A percentile compares a stretch with the other conserved stretches of the same genome.
Evolutionary conservation across 2,113 vertebrate species (phyloP).

Genomic region (Equus quagga): DNA sequence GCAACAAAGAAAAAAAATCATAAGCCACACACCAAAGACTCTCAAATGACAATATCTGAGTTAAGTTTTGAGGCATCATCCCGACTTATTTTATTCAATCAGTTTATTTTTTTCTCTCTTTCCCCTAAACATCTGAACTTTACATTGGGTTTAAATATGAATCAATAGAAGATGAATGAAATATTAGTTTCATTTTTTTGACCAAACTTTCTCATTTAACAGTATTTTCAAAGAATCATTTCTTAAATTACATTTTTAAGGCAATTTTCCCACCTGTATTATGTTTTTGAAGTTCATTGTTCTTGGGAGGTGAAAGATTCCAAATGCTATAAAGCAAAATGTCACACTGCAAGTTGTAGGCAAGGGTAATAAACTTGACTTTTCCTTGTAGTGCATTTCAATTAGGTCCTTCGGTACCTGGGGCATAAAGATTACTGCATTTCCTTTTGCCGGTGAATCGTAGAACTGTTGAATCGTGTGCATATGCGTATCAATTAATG

Average conservation of each 20-base stretch:
- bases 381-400: constrained; percentile 80
- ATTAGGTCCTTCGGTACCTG: constrained; percentile 20
- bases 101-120: constrained; percentile 31
- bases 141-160: constrained; percentile 81
- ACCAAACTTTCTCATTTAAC: constrained; percentile 75
- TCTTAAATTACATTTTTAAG: constrained; percentile 87
- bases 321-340: constrained; percentile 82
- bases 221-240: constrained; percentile 81
- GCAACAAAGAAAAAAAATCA: background rate
- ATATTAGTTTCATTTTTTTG: constrained; percentile 82
- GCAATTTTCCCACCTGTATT: constrained; percentile 72
- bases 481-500: background rate
- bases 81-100: constrained; percentile 78
- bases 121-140: constrained; percentile 79
- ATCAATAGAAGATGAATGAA: constrained; percentile 83
- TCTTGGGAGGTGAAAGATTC: constrained; percentile 81
- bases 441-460: constrained; percentile 58
- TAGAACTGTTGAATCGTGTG: constrained; percentile 28
- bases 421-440: constrained; percentile 61
- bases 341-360: constrained; percentile 71
- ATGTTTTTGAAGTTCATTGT: constrained; percentile 85
- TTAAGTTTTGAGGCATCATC: constrained; percentile 70
- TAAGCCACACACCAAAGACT: background rate
- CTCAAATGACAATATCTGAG: constrained; percentile 35
- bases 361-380: constrained; percentile 78